Evolutionary conservation across 2,113 vertebrate genomes (phyloP).

Genomic region (Oncorhynchus tshawytscha): DNA sequence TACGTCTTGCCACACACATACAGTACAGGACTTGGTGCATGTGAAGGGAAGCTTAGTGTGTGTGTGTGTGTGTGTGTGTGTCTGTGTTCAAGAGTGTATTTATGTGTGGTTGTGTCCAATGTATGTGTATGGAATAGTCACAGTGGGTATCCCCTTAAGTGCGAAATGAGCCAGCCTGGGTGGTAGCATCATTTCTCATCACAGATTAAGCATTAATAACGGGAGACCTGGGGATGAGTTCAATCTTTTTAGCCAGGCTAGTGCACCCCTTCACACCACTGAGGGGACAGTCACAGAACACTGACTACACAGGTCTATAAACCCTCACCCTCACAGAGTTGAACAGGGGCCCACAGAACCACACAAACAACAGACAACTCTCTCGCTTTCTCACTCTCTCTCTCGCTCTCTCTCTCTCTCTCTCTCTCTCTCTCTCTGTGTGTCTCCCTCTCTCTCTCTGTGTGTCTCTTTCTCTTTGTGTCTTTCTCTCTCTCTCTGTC

Average conservation of each 20-base stretch:
- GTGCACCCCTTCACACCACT: slow-evolving; percentile 46
- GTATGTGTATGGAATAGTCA: slow-evolving; percentile 31
- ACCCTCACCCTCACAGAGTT: slow-evolving; percentile 55
- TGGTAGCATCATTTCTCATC: slow-evolving; percentile 80
- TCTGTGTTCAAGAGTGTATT: not conserved
- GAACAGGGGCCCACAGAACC: not conserved
- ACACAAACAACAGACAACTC: not conserved
- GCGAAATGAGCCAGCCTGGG: slow-evolving; percentile 75
- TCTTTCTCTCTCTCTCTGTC: not conserved
- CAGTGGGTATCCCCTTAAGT: slow-evolving; percentile 76
- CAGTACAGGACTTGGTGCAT: no score
- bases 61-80: slow-evolving; percentile 19
- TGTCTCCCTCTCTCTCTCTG: not conserved
- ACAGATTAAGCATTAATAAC: slow-evolving; percentile 87
- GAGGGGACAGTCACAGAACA: slow-evolving; percentile 64
- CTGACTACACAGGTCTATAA: slow-evolving; percentile 78
- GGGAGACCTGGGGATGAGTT: slow-evolving; percentile 75
- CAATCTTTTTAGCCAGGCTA: slow-evolving; percentile 78
- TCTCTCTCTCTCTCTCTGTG: not conserved
- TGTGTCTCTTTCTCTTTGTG: not conserved
- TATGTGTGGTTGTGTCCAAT: slow-evolving; percentile 14
- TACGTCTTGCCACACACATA: no score
- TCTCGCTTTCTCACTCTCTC: not conserved
- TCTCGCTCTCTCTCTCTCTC: not conserved
- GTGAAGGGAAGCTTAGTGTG: not conserved